These are phyloP conservation scores for Trichacis sp. DNA, from an alignment of 2,888 invertebrate genomes.

Conservation along the genomic window DNA sequence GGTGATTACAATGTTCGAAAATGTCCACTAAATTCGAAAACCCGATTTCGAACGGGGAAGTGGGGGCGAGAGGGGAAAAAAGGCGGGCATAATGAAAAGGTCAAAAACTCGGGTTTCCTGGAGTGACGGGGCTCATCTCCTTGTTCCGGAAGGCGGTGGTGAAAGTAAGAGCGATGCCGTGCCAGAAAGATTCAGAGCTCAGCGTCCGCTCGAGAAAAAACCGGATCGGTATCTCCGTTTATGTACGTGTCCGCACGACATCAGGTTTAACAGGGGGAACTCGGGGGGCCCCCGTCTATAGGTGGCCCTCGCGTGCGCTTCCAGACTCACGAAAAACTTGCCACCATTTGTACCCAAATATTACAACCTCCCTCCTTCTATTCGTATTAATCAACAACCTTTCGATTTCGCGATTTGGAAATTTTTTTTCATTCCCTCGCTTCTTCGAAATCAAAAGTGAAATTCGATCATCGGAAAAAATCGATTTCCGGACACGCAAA, in stretches of 20 bases:
- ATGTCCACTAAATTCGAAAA: too few species aligned
- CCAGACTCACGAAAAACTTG: neutral
- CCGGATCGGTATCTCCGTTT: slow-evolving; percentile 34
- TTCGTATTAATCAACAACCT: too few species aligned
- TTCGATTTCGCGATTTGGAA: too few species aligned
- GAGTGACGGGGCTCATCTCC: neutral
- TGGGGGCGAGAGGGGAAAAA: too few species aligned
- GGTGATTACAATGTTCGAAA: too few species aligned
- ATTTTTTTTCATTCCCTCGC: too few species aligned
- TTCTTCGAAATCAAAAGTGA: too few species aligned
- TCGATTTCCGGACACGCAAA: neutral
- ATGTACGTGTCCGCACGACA: slow-evolving; percentile 27
- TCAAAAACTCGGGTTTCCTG: slow-evolving; percentile 1
- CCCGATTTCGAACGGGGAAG: too few species aligned
- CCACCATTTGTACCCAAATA: slow-evolving; percentile 5
- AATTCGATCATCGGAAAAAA: neutral
- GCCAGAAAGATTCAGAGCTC: slow-evolving; percentile 35
- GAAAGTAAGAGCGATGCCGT: slow-evolving; percentile 36
- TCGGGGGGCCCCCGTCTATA: neutral
- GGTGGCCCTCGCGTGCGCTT: slow-evolving; percentile 9
- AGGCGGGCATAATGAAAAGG: neutral
- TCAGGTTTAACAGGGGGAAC: slow-evolving; percentile 5
- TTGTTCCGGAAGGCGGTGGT: slow-evolving; percentile 30
- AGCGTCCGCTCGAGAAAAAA: slow-evolving; percentile 24
- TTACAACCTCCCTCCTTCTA: neutral